A percentile compares a stretch with the other conserved stretches of the same genome.
phyloP scores from a whole-genome alignment of 2,797 vertebrate species.

The Tokudaia tokunoshimensis region DNA sequence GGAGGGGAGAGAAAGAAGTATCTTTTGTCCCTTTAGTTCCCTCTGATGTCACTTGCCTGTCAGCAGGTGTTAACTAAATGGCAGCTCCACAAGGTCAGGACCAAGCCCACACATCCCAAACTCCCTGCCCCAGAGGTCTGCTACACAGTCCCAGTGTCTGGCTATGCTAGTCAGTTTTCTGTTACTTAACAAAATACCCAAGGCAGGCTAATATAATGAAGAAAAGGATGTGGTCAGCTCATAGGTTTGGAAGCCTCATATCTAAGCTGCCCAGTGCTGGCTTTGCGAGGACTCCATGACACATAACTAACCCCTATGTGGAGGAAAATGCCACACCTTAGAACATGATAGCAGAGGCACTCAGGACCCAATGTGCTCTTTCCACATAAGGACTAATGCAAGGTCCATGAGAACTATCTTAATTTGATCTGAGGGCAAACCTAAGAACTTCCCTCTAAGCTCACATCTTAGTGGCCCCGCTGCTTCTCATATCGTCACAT shows the following conservation, averaged over 20 bases:
- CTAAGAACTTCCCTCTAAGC: neutral
- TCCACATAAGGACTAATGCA: neutral
- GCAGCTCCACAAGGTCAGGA: neutral
- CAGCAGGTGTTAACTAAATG: neutral
- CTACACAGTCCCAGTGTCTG: fast-evolving
- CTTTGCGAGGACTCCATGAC: neutral
- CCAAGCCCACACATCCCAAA: neutral
- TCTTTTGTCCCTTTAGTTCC: no score
- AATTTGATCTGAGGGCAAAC: neutral
- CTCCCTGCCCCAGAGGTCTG: fast-evolving
- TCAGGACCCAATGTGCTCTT: neutral
- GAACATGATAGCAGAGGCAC: neutral
- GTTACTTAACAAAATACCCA: neutral
- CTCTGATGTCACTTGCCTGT: neutral
- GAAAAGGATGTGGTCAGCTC: neutral
- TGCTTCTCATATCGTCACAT: no score
- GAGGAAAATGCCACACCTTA: neutral
- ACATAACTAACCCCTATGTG: neutral
- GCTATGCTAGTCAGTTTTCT: neutral
- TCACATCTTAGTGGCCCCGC: neutral
- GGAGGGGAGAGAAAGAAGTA: no score
- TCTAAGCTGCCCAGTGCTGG: neutral
- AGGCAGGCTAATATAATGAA: neutral
- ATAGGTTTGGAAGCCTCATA: neutral
- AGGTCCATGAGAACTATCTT: neutral